Evolutionary conservation across 2,888 invertebrate species (phyloP), one percentile per base, ranked within the genome.

Genomic region (Diaprepes abbreviatus): DNA sequence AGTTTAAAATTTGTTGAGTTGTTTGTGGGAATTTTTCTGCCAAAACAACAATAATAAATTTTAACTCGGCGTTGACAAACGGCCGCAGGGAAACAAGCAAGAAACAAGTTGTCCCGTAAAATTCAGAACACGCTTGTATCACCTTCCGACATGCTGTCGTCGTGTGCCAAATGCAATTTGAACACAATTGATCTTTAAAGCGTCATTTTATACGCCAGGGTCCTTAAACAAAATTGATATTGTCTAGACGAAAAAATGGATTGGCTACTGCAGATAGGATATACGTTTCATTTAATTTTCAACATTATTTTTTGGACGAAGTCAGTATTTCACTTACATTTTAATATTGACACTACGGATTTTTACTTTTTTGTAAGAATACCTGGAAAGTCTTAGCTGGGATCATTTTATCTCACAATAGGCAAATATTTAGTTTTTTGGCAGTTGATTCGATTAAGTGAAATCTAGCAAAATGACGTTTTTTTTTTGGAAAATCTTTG

Each of bases 51-150:
- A 76, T 80, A 82, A 82, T 82, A 82, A 82, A 82, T 83, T 82
- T 79, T 79, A 74, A 74, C 48, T 74, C 80, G 82, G 82, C 82
- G 81, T 82, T 82, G 83, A 83, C 82, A 83, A 82, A 83, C 82
- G 80, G 81, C 80, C 79, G 78, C 80, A 78, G 78, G 72, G 79
- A 79, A 80, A 80, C 80, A 79, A 48, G 48, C 48, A 28, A 48
- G 79, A 79, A 72, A 67, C 68, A 62, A 70, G 75, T 74, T 69
- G 74, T 54, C 62, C 57, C 50, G 50, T 38, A 40, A 36, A 43
- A 54, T 54, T 19, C 40, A 54, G 33, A 31, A 52, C 52, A 54
- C 31, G 45, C 24, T 33, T 21, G 31, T 67, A 72, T 73, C 67
- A 72, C 75, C 71, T 74, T 74, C 77, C 77, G 75, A 76, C 74